Evolutionary conservation across 2,888 invertebrate species (phyloP).

Genomic region (Drosophila mercatorum): DNA sequence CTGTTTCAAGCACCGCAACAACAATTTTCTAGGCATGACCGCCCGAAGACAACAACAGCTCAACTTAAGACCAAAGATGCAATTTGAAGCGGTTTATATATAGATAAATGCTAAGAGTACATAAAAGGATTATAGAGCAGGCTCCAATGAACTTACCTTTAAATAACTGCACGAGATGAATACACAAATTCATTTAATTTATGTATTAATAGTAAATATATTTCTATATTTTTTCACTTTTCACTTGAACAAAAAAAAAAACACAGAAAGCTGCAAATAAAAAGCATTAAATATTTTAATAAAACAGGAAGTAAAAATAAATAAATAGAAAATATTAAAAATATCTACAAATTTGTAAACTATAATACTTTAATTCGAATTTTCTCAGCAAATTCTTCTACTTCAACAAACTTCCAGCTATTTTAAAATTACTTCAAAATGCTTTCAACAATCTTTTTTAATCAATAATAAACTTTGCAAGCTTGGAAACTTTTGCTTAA

Average conservation of each 20-base stretch:
- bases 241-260: neutral
- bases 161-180: neutral
- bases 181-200: neutral
- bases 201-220: neutral
- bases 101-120: neutral
- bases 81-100: slow-evolving; percentile 2
- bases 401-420: neutral
- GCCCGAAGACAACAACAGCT: slow-evolving; percentile 26
- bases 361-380: neutral
- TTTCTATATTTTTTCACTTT: neutral
- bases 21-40: slow-evolving; percentile 46
- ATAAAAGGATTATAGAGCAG: neutral
- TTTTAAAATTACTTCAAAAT: neutral
- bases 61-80: slow-evolving; percentile 10
- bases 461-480: slow-evolving; percentile 4
- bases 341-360: too few species aligned
- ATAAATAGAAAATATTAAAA: neutral
- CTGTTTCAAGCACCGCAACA: slow-evolving; percentile 44
- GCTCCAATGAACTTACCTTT: neutral
- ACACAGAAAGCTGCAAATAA: neutral
- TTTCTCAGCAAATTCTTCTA: neutral
- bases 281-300: neutral
- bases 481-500: neutral
- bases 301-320: neutral
- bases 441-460: neutral